Base-by-base conservation (phyloP, 2,797 vertebrate genomes). In the Brachymystax lenok region DNA sequence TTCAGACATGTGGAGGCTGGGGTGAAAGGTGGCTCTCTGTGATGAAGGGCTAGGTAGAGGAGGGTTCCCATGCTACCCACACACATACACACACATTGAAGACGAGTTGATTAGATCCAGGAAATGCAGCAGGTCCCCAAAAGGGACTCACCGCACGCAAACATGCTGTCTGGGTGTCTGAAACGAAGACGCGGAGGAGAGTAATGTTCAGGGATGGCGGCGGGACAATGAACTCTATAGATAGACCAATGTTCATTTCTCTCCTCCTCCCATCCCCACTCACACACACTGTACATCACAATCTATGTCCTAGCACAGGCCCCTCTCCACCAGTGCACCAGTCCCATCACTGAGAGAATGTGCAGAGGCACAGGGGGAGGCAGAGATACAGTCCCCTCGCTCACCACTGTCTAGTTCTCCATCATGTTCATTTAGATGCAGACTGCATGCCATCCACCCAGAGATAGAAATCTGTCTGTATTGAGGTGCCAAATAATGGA, bases 61-160 rank as follows among this genome's bases (percentile, higher is more conserved):
- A 74, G 16, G 52, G 16, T 17, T 64, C 73, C 33, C 71, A 59
- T 35, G 28, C 52, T 69, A 40, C 30, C 13, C n/a, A 3, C 30
- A n/a, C 71, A 40, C 30, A 40, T 3, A 59, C 52, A 56, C 71
- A 21, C 28, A 54, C 16, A 54, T 64, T 51, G 14, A 30, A 67
- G 59, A 74, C 33, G 35, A 78, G 72, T 78, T 80, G 80, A 83
- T 95, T 95, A 95, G 92, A 95, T 94, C 93, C 94, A 94, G 94
- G 94, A 95, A 95, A 94, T 92, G 90, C 93, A 94, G 21, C 24
- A 24, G 61, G 61, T 24, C 21, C 21, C 61, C 61, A 27, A 64
- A 24, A 64, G 61, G 61, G 64, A 67, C 56, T n/a, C 84, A 46
- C 19, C 33, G 35, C 91, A 86, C 89, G 89, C 88, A 93, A 93